Base-by-base conservation (phyloP, 64 coral and sea anemone genomes). In the Montipora foliosa region DNA sequence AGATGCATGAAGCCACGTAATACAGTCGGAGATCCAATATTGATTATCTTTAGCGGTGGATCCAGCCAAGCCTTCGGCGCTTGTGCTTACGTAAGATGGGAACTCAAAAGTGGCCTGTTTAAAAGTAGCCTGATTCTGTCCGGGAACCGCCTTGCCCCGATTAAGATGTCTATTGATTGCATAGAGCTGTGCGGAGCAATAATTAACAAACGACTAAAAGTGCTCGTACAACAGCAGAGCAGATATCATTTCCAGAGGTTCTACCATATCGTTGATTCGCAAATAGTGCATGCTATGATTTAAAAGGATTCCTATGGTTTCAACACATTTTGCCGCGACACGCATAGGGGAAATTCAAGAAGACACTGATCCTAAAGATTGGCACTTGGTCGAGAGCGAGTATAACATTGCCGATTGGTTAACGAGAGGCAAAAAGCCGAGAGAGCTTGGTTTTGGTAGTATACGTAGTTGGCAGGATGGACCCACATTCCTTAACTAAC, bases 11-110 rank as follows among this genome's bases (percentile, higher is more conserved):
- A 93, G 67, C 71, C 91, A 22, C 25, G 4, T 22, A 48, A 71
- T 12, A 49, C 91, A 67, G 47, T 69, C 5, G 53, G 75, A 47
- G 49, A 86, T 49, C 91, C 75, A 21, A 66, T 93, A 19, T 49
- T 93, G 5, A 62, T 93, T 53, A 93, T 87, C 21, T 92, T 92
- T 52, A 76, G 90, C n/a, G 81, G 85, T 45, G 82, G 67, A 75
- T 76, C 72, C 7, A 52, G 46, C 75, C 57, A 78, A 68, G 66
- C 81, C 49, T 87, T 78, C 20, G 74, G 72, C 24, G 67, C 80
- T 60, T 85, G 80, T 72, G 69, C 91, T 68, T 76, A 85, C 48
- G 82, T 77, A 57, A 58, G 81, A 22, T 93, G 73, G 91, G 8
- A 76, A 76, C 46, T 13, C 3, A 20, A 70, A 22, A 13, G 44